A percentile compares a stretch with the other conserved stretches of the same genome.
These are phyloP conservation scores for Harmothoe impar DNA, from an alignment of 2,888 invertebrate species.

Conservation along the genomic window DNA sequence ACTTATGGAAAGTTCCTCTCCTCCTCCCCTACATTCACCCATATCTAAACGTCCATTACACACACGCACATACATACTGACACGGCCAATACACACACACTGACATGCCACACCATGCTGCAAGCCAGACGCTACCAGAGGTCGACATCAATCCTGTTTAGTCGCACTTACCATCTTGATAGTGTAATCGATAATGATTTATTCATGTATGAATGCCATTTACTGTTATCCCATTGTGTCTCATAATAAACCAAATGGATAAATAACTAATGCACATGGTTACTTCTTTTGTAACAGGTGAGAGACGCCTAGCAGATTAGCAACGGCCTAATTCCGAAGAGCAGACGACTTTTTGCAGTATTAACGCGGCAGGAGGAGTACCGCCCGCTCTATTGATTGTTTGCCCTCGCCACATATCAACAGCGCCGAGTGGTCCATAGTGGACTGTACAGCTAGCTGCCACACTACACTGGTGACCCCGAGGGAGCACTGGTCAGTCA, in stretches of 20 bases:
- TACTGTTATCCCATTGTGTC: too few species aligned
- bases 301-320: background rate
- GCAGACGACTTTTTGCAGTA: conserved; percentile 14
- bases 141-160: too few species aligned
- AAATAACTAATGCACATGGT: too few species aligned
- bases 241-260: too few species aligned
- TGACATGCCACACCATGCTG: background rate
- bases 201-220: too few species aligned
- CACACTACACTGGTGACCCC: background rate
- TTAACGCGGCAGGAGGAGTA: background rate
- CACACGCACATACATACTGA: background rate
- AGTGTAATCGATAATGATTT: too few species aligned
- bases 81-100: background rate
- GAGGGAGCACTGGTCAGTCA: background rate
- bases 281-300: too few species aligned
- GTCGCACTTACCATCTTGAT: too few species aligned
- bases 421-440: conserved; percentile 21
- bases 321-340: background rate
- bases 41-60: too few species aligned
- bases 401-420: conserved; percentile 32
- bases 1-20: background rate
- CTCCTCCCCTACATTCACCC: too few species aligned
- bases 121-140: too few species aligned
- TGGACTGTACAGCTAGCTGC: background rate
- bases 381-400: conserved; percentile 19